These are phyloP conservation scores for Dufourea novaeangliae DNA, from an alignment of 1,140 invertebrate genomes.

Conservation along the genomic window DNA sequence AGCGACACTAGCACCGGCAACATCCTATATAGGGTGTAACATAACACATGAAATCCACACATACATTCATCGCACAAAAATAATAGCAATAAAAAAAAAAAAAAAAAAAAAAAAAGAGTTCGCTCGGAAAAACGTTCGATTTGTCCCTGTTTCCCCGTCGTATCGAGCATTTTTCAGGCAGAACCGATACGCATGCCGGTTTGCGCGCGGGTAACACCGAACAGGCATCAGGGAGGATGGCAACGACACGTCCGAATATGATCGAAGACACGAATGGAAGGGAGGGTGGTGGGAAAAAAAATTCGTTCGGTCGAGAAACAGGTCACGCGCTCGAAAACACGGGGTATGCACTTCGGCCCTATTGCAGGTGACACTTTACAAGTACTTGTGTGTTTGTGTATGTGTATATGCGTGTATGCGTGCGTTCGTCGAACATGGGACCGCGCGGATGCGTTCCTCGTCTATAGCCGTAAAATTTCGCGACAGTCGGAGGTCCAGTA, in stretches of 20 bases:
- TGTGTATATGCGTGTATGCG: neutral
- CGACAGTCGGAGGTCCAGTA: conserved; percentile 22
- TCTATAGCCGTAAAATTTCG: conserved; percentile 41
- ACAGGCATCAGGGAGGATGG: neutral
- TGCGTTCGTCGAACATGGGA: conserved; percentile 5
- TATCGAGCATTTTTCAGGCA: neutral
- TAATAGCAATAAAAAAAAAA: no score
- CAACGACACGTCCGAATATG: conserved; percentile 16
- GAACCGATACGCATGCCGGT: neutral
- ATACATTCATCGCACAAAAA: no score
- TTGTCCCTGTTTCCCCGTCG: no score
- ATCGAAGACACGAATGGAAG: conserved; percentile 38
- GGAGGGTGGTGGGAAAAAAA: no score
- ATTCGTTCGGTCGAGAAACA: neutral
- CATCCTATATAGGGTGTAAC: no score
- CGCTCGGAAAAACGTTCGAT: no score
- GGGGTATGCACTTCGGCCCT: conserved; percentile 4
- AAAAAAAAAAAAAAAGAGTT: no score
- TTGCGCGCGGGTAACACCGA: conserved; percentile 5
- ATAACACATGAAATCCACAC: no score
- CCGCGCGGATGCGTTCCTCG: conserved; percentile 12
- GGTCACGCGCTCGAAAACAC: conserved; percentile 31
- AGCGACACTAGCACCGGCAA: no score
- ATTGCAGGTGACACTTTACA: conserved; percentile 15
- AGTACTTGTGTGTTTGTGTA: no score